Percentiles rank a stretch among this genome's conserved stretches.
phyloP scores from a whole-genome alignment of 2,888 invertebrate species.

The Celastrina argiolus region DNA sequence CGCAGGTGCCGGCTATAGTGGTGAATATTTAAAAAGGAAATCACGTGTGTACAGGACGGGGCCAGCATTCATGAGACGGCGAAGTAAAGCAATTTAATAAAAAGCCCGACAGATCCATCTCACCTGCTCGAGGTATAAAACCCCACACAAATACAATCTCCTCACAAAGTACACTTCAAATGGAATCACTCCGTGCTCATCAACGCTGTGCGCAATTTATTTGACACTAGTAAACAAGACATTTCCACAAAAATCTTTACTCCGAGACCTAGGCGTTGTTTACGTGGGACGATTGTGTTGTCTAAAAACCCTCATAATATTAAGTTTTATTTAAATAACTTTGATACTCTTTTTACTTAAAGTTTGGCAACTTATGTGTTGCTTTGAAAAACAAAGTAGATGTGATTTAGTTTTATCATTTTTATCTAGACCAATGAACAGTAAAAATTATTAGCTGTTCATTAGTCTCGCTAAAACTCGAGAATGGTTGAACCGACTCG shows the following conservation, averaged over 20 bases:
- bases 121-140: conserved; percentile 25
- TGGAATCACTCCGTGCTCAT: conserved; percentile 3
- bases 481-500: no score
- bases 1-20: conserved; percentile 35
- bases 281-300: not conserved
- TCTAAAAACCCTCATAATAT: not conserved
- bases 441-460: no score
- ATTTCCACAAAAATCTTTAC: not conserved
- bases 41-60: conserved; percentile 28
- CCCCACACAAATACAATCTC: conserved; percentile 4
- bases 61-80: conserved; percentile 36
- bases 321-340: not conserved
- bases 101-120: conserved; percentile 42
- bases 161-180: not conserved
- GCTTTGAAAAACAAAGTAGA: no score
- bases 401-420: no score
- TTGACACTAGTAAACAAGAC: not conserved
- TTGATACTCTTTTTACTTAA: not conserved
- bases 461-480: no score
- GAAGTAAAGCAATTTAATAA: conserved; percentile 54
- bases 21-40: conserved; percentile 37
- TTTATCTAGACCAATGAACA: no score
- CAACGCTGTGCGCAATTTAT: not conserved
- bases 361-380: no score
- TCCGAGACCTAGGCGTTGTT: not conserved